Conservation (phyloP, 2,113 vertebrate species). For the Strix aluco region DNA sequence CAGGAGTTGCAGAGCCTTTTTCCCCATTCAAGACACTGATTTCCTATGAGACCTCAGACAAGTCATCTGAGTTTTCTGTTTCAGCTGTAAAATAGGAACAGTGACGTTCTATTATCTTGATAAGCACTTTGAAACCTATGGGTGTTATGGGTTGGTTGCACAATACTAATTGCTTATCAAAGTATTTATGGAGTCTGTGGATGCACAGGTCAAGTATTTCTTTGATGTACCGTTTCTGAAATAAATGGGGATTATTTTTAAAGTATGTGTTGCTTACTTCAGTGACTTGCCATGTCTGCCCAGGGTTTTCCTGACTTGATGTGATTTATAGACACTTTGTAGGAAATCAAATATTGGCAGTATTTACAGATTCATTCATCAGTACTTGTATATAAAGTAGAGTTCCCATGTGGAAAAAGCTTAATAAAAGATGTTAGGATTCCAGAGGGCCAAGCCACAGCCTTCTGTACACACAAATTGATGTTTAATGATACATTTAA, state of each 20-base stretch:
- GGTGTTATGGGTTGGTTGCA: not conserved
- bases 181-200: not conserved
- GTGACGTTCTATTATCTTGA: not conserved
- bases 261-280: not conserved
- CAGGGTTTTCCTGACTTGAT: not conserved
- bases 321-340: not conserved
- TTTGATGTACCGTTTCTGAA: slow-evolving; percentile 20
- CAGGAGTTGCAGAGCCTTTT: not conserved
- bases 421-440: not conserved
- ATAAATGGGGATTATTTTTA: slow-evolving; percentile 47
- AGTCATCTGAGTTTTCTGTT: not conserved
- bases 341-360: not conserved
- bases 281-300: not conserved
- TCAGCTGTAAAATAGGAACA: not conserved
- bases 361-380: not conserved
- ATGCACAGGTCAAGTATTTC: not conserved
- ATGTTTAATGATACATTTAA: not conserved
- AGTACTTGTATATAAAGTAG: not conserved
- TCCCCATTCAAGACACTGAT: not conserved
- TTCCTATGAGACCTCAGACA: not conserved
- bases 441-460: not conserved
- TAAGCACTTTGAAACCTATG: slow-evolving; percentile 13
- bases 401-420: not conserved
- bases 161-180: not conserved
- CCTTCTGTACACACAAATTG: not conserved